phyloP scores from a whole-genome alignment of 2,888 invertebrate genomes.

The Microdon myrmicae region DNA sequence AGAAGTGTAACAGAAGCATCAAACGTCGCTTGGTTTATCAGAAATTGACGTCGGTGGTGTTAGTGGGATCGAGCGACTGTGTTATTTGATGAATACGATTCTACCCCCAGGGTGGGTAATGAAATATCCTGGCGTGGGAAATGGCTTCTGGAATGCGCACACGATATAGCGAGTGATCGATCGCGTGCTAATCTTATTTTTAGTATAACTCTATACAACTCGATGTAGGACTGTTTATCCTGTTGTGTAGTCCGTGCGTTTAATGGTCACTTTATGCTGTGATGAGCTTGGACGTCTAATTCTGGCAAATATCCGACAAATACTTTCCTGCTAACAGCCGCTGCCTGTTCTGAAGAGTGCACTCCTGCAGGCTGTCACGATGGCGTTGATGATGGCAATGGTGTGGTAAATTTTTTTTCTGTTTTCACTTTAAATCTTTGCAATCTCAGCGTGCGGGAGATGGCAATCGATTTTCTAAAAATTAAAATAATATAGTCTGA shows the following conservation, averaged over 20 bases:
- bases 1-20: constrained; percentile 38
- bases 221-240: constrained; percentile 7
- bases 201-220: constrained; percentile 25
- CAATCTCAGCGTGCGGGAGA: constrained; percentile 38
- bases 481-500: constrained; percentile 49
- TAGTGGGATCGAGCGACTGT: constrained; percentile 35
- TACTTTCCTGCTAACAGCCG: constrained; percentile 23
- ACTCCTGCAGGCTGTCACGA: constrained; percentile 52
- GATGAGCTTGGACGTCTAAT: constrained; percentile 39
- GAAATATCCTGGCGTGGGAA: constrained; percentile 45
- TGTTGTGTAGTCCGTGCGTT: too few species aligned
- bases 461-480: constrained; percentile 47
- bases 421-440: constrained; percentile 13
- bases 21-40: constrained; percentile 23
- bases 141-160: constrained; percentile 52
- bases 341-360: constrained; percentile 34
- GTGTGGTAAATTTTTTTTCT: constrained; percentile 16
- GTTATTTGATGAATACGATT: constrained; percentile 44
- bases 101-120: constrained; percentile 50
- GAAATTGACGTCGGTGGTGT: constrained; percentile 10
- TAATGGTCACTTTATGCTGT: too few species aligned
- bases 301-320: constrained; percentile 37
- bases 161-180: constrained; percentile 30
- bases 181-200: constrained; percentile 48
- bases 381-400: constrained; percentile 49